Evolutionary conservation across 2,797 vertebrate species (phyloP).

Genomic region (Alcedo quadribrachys): DNA sequence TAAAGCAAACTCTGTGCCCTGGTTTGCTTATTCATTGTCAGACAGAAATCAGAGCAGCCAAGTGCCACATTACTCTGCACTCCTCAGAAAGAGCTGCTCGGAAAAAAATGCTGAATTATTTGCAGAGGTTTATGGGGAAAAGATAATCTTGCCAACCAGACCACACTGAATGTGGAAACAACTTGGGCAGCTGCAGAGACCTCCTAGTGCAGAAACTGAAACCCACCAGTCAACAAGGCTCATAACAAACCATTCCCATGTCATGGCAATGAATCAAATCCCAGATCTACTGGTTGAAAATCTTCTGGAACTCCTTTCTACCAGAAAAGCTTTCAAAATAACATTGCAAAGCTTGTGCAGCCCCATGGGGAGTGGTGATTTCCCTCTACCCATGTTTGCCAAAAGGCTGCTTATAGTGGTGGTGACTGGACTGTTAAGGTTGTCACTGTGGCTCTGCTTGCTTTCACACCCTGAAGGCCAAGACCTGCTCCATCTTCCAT

Average conservation of each 20-base stretch:
- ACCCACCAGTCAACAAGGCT: accelerated
- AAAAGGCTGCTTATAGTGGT: not conserved
- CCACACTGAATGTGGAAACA: not conserved
- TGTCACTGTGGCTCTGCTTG: not conserved
- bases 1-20: not conserved
- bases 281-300: not conserved
- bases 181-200: not conserved
- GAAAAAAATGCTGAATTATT: not conserved
- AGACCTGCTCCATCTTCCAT: not conserved
- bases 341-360: not conserved
- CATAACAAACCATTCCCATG: not conserved
- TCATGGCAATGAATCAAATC: not conserved
- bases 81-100: not conserved
- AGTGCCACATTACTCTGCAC: not conserved
- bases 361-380: not conserved
- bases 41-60: constrained; percentile 43
- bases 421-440: not conserved
- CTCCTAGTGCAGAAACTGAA: not conserved
- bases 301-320: not conserved
- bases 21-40: constrained; percentile 53
- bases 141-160: not conserved
- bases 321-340: not conserved
- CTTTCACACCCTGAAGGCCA: not conserved
- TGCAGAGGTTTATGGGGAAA: not conserved
- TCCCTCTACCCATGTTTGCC: accelerated